phyloP scores from a whole-genome alignment of 2,888 invertebrate genomes.

The Apotomis betuletana region DNA sequence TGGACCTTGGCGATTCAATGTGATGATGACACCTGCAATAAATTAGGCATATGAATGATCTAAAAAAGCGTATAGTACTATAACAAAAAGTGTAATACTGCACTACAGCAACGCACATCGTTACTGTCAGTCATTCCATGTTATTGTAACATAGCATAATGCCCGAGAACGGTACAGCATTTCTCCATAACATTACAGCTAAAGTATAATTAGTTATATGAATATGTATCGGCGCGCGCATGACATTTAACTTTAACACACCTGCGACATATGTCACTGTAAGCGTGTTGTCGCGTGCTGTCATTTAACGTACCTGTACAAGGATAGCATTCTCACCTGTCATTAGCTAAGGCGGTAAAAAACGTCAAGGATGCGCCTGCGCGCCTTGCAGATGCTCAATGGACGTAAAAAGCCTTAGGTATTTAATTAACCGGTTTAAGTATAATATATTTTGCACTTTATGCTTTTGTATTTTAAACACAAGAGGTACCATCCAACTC shows the following conservation, averaged over 20 bases:
- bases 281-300: conserved; percentile 31
- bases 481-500: too few species aligned
- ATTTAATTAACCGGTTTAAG: background rate
- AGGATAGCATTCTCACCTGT: conserved; percentile 32
- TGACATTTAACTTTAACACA: conserved; percentile 47
- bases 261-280: conserved; percentile 43
- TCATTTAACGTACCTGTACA: conserved; percentile 23
- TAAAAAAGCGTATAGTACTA: too few species aligned
- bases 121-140: background rate
- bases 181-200: conserved; percentile 50
- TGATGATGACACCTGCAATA: too few species aligned
- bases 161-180: conserved; percentile 45
- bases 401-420: conserved; percentile 6
- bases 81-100: too few species aligned
- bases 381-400: conserved; percentile 19
- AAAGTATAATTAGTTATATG: conserved; percentile 43
- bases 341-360: conserved; percentile 20
- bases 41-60: too few species aligned
- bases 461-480: too few species aligned
- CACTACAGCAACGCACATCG: conserved; percentile 7
- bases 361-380: conserved; percentile 28
- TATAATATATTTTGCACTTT: too few species aligned
- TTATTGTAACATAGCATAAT: conserved; percentile 38
- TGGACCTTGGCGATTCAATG: conserved; percentile 4
- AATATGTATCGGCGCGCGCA: conserved; percentile 45